These are phyloP conservation scores for Melitaea cinxia DNA, from an alignment of 1,140 invertebrate genomes.

Conservation along the genomic window DNA sequence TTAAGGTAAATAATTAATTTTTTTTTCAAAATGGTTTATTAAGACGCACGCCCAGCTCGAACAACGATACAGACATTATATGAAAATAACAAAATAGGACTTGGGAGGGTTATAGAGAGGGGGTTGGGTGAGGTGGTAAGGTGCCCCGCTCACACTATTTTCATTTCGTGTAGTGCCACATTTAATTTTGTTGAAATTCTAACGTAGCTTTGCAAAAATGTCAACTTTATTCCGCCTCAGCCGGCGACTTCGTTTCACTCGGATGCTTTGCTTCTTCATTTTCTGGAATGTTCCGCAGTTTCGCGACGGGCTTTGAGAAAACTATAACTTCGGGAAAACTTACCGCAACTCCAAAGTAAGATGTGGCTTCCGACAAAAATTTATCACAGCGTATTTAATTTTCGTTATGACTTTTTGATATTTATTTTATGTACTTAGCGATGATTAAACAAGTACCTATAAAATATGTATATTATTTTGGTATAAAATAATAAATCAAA, in stretches of 20 bases:
- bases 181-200: constrained; percentile 82
- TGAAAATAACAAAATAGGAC: constrained; percentile 61
- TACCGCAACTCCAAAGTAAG: constrained; percentile 70
- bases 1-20: too few species aligned
- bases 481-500: too few species aligned
- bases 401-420: constrained; percentile 71
- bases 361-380: constrained; percentile 76
- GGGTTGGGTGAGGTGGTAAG: constrained; percentile 27
- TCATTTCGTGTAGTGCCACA: constrained; percentile 79
- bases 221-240: constrained; percentile 80
- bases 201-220: constrained; percentile 81
- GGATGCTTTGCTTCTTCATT: constrained; percentile 76
- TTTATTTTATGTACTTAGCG: neutral
- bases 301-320: constrained; percentile 77
- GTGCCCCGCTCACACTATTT: constrained; percentile 69
- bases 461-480: too few species aligned
- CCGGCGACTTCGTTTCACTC: constrained; percentile 73
- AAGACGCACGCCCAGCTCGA: too few species aligned
- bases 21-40: too few species aligned
- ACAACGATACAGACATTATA: neutral
- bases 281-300: constrained; percentile 77
- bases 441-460: too few species aligned
- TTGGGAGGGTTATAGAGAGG: constrained; percentile 27
- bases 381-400: constrained; percentile 79
- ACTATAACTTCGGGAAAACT: constrained; percentile 79